These are phyloP conservation scores for Acanthisitta chloris DNA, from an alignment of 2,113 vertebrate genomes.

Conservation along the genomic window DNA sequence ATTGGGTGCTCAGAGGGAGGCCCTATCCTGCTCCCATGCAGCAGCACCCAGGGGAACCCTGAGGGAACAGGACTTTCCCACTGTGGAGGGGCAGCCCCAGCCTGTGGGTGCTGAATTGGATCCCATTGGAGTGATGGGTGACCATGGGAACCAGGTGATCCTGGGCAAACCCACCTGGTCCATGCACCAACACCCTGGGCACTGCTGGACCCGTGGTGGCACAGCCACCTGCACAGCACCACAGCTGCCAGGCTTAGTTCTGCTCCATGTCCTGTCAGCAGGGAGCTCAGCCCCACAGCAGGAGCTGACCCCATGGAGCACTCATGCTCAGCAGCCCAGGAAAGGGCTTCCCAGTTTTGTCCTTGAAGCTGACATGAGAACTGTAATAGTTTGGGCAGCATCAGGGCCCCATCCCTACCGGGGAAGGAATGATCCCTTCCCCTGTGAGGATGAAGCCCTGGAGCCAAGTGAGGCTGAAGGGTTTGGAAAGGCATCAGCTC, in stretches of 20 bases:
- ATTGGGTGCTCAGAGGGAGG: not conserved
- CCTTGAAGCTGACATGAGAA: not conserved
- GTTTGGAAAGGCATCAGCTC: not conserved
- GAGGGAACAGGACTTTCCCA: not conserved
- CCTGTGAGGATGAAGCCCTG: not conserved
- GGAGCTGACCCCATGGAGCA: not conserved
- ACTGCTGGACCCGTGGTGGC: accelerated
- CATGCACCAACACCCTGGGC: too few relatives aligned
- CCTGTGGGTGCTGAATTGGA: not conserved
- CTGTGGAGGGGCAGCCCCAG: not conserved
- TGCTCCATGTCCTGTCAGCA: accelerated
- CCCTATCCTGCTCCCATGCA: not conserved
- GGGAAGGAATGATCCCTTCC: not conserved
- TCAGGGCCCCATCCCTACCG: not conserved
- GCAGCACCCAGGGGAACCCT: not conserved
- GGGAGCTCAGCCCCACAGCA: not conserved
- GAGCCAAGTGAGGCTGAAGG: not conserved
- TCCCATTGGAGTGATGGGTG: accelerated
- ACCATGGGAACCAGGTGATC: not conserved
- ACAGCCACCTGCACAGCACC: not conserved
- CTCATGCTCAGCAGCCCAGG: accelerated
- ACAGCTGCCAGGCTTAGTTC: accelerated
- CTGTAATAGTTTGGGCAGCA: accelerated
- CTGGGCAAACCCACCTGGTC: accelerated
- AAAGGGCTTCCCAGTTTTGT: not conserved